Base-by-base conservation (phyloP, 2,888 invertebrate genomes). In the Diarsia dahlii region DNA sequence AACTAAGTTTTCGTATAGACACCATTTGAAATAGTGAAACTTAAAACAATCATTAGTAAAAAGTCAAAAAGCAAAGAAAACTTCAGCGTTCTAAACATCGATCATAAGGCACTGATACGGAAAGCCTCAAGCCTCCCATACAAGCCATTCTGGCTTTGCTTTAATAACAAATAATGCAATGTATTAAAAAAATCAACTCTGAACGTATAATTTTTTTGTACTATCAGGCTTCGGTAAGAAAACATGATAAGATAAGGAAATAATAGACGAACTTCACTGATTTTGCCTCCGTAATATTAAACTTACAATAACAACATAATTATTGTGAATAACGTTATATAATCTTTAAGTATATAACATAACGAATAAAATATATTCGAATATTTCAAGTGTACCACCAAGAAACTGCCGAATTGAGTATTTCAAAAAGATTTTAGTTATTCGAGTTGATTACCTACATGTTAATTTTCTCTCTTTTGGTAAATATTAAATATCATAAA, bases 21-120 rank as follows among this genome's bases (percentile, higher is more conserved):
- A 81, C 65, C 78, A 73, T 77, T 83, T 81, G 48, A 18, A 60
- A 60, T 77, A 83, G 71, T 80, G 69, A 72, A 84, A 84, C 87
- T 80, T 76, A 82, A 84, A 84, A 81, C 74, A 79, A 81, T 64
- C 56, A 68, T 63, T 71, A 73, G 69, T 81, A 79, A 76, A 78
- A 68, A 74, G 71, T 62, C 50, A 78, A 77, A 66, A 79, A 81
- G 78, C 72, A 82, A 74, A 81, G 72, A 48, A 58, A 81, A 80
- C 82, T 74, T 74, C 50, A 74, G 80, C 70, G 81, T 80, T 84
- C 78, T 89, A 85, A 84, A 87, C 87, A 89, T 86, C 82, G 83
- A 87, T 87, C 80, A 83, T 93, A 94, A 94, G 93, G 94, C 94
- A 94, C 94, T 93, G 90, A 85, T 88, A 85, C 84, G 88, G 87